A percentile compares a stretch with the other conserved stretches of the same genome.
Evolutionary conservation across 2,113 vertebrate species (phyloP).

Genomic region (Gallinago paraguaiae): DNA sequence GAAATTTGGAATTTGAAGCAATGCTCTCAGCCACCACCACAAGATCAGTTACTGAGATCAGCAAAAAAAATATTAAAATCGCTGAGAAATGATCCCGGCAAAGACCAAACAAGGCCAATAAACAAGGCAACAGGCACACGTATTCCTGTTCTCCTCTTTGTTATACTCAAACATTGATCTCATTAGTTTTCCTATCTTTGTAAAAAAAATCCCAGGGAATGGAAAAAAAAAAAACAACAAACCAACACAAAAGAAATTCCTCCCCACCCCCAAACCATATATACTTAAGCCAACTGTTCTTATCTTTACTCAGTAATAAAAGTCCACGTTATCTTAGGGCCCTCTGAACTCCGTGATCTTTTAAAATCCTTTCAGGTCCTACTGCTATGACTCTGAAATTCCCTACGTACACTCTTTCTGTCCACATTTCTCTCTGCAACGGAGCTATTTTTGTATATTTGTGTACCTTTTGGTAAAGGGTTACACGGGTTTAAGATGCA

Average conservation of each 20-base stretch:
- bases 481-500: background rate
- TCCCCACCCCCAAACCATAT: background rate
- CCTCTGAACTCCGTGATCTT: background rate
- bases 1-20: background rate
- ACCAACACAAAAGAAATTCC: background rate
- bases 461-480: background rate
- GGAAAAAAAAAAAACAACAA: background rate
- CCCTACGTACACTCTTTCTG: background rate
- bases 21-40: background rate
- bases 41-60: background rate
- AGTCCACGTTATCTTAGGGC: background rate
- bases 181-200: background rate
- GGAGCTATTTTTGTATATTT: background rate
- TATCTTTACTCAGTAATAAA: background rate
- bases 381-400: background rate
- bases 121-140: background rate
- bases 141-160: background rate
- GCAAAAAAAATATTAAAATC: background rate
- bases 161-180: background rate
- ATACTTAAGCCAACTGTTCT: background rate
- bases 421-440: background rate
- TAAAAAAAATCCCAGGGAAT: background rate
- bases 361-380: background rate
- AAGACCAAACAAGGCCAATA: slow-evolving; percentile 3
- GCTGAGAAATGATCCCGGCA: background rate